Conservation (phyloP, 2,113 vertebrate genomes). For the Hippocampus mohnikei region DNA sequence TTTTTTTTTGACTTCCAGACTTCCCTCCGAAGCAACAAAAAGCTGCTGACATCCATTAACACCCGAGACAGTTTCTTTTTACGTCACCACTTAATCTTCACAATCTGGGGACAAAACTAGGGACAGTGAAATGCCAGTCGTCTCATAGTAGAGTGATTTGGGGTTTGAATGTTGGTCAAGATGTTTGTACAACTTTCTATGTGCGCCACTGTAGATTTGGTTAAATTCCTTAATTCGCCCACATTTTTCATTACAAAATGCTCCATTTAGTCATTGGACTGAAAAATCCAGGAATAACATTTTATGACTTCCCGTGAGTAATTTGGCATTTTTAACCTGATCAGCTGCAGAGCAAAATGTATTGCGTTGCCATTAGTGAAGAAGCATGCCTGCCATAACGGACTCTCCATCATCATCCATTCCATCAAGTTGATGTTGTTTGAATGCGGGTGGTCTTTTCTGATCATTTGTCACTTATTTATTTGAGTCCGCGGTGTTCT, state of each 20-base stretch:
- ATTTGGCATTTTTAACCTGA: neutral
- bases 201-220: neutral
- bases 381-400: neutral
- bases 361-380: neutral
- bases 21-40: neutral
- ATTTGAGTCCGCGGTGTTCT: neutral
- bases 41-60: constrained; percentile 1
- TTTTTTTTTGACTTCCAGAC: neutral
- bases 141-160: neutral
- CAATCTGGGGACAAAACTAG: neutral
- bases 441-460: neutral
- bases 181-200: neutral
- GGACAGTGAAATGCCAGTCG: neutral
- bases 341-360: neutral
- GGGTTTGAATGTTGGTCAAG: neutral
- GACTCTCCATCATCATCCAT: neutral
- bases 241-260: neutral
- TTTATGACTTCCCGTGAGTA: neutral
- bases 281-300: neutral
- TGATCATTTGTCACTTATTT: neutral
- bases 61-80: neutral
- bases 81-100: neutral
- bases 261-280: neutral
- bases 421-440: neutral
- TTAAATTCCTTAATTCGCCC: neutral